These are phyloP conservation scores for Siniperca chuatsi DNA, from an alignment of 2,113 vertebrate species.

Conservation along the genomic window DNA sequence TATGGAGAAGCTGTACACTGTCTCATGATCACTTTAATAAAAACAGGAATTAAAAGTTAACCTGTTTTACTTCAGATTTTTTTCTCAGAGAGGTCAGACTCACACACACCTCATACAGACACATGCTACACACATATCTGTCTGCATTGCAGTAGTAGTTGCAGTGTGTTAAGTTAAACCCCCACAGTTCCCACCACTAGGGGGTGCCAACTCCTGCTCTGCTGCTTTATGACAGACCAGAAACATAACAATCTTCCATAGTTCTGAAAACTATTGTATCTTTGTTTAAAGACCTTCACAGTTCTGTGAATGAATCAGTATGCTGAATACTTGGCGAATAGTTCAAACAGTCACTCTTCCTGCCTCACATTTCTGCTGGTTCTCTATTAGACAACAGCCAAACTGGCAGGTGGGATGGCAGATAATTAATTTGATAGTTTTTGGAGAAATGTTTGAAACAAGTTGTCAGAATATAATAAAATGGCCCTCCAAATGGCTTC, in stretches of 20 bases:
- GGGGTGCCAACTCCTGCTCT: conserved; percentile 8
- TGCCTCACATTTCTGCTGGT: background rate
- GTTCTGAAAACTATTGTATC: background rate
- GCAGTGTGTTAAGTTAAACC: conserved; percentile 5
- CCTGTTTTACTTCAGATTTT: background rate
- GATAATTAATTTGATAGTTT: background rate
- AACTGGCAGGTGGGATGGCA: background rate
- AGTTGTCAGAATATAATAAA: background rate
- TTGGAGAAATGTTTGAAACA: background rate
- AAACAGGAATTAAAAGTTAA: background rate
- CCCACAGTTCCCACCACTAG: conserved; percentile 45
- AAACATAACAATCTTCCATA: background rate
- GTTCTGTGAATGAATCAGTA: background rate
- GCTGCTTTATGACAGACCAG: background rate
- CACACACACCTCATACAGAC: background rate
- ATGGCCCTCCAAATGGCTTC: background rate
- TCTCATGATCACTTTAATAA: background rate
- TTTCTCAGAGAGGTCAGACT: background rate
- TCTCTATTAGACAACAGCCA: background rate
- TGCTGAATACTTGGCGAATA: background rate
- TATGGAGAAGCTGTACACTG: background rate
- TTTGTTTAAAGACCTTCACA: background rate
- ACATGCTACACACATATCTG: conserved; percentile 6
- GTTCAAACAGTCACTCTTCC: background rate
- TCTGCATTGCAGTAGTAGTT: conserved; percentile 71